Percentiles rank a stretch among this genome's conserved stretches.
phyloP scores from a whole-genome alignment of 2,888 invertebrate species.

The Stenurella melanura region DNA sequence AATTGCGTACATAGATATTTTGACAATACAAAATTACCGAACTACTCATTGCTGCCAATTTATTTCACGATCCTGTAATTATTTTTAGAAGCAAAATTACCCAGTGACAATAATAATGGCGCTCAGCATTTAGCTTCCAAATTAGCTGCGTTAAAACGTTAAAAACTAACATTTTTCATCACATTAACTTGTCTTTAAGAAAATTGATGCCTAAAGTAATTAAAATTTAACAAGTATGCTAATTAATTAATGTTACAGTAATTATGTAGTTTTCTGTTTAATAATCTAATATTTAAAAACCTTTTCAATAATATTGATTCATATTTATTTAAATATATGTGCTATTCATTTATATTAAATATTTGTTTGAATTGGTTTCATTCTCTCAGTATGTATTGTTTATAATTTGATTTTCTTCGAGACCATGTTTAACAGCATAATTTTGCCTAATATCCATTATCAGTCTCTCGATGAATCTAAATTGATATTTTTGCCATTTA shows the following conservation, averaged over 20 bases:
- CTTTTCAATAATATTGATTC: not conserved
- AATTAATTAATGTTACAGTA: not conserved
- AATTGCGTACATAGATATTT: not conserved
- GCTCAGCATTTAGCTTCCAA: slow-evolving; percentile 31
- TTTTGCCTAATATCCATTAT: slow-evolving; percentile 26
- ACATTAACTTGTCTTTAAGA: slow-evolving; percentile 40
- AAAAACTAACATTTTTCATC: slow-evolving; percentile 42
- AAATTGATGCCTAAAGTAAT: slow-evolving; percentile 32
- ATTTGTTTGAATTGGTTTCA: not conserved
- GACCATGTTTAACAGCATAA: slow-evolving; percentile 5
- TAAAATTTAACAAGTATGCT: slow-evolving; percentile 5
- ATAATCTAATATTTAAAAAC: not conserved
- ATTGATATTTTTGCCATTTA: slow-evolving; percentile 9
- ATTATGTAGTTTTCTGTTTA: not conserved
- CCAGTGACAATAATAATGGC: slow-evolving; percentile 2
- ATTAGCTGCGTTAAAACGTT: slow-evolving; percentile 19
- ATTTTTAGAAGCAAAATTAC: slow-evolving; percentile 14
- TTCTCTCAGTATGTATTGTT: not conserved
- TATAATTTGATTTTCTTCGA: slow-evolving; percentile 30
- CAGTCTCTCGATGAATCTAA: not conserved
- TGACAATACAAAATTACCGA: not conserved
- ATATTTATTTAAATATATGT: not conserved
- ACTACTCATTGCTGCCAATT: not conserved
- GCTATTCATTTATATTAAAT: not conserved
- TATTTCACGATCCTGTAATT: not conserved